phyloP scores from a whole-genome alignment of 37 sponge, comb jelly and placozoan genomes.

The Aplysina aerophoba region DNA sequence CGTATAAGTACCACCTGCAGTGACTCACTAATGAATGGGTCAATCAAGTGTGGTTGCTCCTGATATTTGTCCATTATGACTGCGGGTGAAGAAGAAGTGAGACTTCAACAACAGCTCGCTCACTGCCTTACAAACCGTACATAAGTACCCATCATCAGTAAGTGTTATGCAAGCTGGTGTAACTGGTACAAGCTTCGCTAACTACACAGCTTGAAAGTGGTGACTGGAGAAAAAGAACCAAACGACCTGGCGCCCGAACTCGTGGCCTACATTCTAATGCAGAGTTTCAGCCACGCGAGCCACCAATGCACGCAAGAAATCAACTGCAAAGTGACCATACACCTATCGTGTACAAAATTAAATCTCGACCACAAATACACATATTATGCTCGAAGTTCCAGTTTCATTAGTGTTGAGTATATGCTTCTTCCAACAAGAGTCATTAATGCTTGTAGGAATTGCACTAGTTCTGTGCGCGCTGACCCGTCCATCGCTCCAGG shows the following conservation, averaged over 20 bases:
- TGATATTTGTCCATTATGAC: slow-evolving; percentile 95
- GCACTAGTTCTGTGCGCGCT: neutral
- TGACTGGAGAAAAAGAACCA: too few relatives aligned
- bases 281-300: neutral
- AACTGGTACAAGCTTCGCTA: too few relatives aligned
- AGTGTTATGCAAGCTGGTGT: neutral
- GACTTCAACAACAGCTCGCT: neutral
- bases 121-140: neutral
- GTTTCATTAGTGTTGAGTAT: neutral
- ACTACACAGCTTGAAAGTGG: too few relatives aligned
- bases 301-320: neutral
- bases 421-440: neutral
- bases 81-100: slow-evolving; percentile 8
- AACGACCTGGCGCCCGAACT: too few relatives aligned
- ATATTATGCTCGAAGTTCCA: too few relatives aligned
- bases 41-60: slow-evolving; percentile 96
- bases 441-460: neutral
- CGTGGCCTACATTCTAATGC: too few relatives aligned
- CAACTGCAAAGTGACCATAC: too few relatives aligned
- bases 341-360: too few relatives aligned
- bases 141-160: too few relatives aligned
- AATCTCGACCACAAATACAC: too few relatives aligned
- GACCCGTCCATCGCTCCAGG: slow-evolving; percentile 57
- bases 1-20: neutral
- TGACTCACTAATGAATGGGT: slow-evolving; percentile 81